Evolutionary conservation across 35 echinoderm and acorn worm species (phyloP).

Genomic region (Ptychodera flava): DNA sequence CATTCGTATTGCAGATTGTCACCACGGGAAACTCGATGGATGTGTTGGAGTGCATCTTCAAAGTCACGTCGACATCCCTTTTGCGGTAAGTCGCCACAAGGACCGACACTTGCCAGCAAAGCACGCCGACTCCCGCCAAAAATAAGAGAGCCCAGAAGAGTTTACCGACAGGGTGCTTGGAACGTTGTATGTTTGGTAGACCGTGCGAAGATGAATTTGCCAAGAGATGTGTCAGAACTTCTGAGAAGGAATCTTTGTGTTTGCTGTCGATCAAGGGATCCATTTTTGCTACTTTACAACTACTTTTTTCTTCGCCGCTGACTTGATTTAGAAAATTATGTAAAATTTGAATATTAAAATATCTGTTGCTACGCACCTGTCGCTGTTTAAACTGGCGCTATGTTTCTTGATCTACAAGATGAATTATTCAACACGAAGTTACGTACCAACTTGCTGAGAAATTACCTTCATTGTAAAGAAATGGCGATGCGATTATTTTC

Average conservation of each 20-base stretch:
- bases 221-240: not conserved
- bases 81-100: slow-evolving; percentile 6
- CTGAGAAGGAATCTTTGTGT: not conserved
- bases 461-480: too few species aligned
- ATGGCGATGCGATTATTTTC: too few species aligned
- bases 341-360: too few species aligned
- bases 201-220: slow-evolving; percentile 44
- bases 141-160: slow-evolving; percentile 28
- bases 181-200: slow-evolving; percentile 44
- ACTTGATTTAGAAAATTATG: too few species aligned
- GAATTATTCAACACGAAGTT: too few species aligned
- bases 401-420: too few species aligned
- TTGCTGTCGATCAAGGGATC: not conserved
- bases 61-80: slow-evolving; percentile 10
- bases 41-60: slow-evolving; percentile 46
- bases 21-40: slow-evolving; percentile 57
- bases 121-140: slow-evolving; percentile 2
- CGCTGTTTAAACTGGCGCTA: too few species aligned
- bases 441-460: too few species aligned
- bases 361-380: too few species aligned
- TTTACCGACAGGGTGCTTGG: not conserved
- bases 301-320: too few species aligned
- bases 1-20: slow-evolving; percentile 54
- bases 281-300: too few species aligned
- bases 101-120: slow-evolving; percentile 3